Evolutionary conservation across 2,113 vertebrate genomes (phyloP).

Genomic region (Gallinago jamesoni): DNA sequence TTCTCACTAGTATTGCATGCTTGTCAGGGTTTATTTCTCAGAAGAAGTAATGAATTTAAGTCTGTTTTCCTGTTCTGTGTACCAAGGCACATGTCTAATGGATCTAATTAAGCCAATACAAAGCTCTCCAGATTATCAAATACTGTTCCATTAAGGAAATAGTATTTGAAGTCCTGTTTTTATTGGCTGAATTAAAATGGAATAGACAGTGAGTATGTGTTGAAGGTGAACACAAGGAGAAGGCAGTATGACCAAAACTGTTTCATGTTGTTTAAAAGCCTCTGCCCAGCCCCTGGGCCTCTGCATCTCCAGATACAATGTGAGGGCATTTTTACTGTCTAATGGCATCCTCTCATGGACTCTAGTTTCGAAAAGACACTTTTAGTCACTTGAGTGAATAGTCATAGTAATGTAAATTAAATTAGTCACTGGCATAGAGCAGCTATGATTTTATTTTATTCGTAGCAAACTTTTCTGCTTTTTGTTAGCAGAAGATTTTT

Average conservation of each 20-base stretch:
- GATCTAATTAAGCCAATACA: conserved; percentile 44
- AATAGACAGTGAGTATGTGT: neutral
- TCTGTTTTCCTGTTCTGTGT: conserved; percentile 55
- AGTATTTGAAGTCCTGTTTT: conserved; percentile 46
- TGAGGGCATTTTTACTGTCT: neutral
- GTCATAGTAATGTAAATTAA: neutral
- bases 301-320: neutral
- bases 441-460: neutral
- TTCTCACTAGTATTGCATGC: conserved; percentile 4
- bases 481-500: neutral
- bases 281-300: neutral
- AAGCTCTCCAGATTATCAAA: conserved; percentile 38
- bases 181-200: conserved; percentile 11
- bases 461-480: neutral
- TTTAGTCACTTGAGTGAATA: neutral
- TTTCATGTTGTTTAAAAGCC: neutral
- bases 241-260: neutral
- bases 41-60: conserved; percentile 57
- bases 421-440: neutral
- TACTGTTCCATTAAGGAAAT: conserved; percentile 52
- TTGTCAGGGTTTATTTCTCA: conserved; percentile 56
- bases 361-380: neutral
- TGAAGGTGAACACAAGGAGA: neutral
- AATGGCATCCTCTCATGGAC: neutral
- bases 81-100: conserved; percentile 5